Conservation (phyloP, 2,797 vertebrate species). For the Pantherophis alleghaniensis region DNA sequence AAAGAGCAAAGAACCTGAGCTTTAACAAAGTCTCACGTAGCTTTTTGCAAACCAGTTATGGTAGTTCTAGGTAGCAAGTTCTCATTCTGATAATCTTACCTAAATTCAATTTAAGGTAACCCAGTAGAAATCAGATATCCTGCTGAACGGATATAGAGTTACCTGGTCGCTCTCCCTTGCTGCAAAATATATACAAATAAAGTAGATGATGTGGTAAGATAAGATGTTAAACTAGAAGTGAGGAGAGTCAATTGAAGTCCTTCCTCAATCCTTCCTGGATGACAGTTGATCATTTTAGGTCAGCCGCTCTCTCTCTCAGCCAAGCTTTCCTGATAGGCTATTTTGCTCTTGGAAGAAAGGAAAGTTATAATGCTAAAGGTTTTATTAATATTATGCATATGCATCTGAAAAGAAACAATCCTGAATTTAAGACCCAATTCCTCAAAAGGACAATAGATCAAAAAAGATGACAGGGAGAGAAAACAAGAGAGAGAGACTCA, state of each 20-base stretch:
- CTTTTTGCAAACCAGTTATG: not conserved
- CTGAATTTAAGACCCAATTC: not conserved
- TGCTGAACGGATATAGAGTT: not conserved
- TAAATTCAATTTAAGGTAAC: not conserved
- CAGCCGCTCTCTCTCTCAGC: not conserved
- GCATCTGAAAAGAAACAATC: not conserved
- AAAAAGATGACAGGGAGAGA: not conserved
- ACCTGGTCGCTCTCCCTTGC: not conserved
- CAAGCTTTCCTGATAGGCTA: not conserved
- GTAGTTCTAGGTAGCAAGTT: not conserved
- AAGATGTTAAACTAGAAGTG: not conserved
- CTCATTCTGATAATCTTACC: not conserved
- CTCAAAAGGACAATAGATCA: not conserved
- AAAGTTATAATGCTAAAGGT: not conserved
- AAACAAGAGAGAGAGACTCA: not conserved
- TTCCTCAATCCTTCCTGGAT: not conserved
- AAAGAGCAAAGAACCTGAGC: not conserved
- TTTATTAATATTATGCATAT: not conserved
- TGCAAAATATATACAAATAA: not conserved
- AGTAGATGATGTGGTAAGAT: not conserved
- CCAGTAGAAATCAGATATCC: not conserved
- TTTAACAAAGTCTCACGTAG: not conserved
- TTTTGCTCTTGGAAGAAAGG: not conserved
- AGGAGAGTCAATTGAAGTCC: not conserved
- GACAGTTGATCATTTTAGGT: not conserved